These are phyloP conservation scores for Tipula unca DNA, from an alignment of 2,888 invertebrate species.

Conservation along the genomic window DNA sequence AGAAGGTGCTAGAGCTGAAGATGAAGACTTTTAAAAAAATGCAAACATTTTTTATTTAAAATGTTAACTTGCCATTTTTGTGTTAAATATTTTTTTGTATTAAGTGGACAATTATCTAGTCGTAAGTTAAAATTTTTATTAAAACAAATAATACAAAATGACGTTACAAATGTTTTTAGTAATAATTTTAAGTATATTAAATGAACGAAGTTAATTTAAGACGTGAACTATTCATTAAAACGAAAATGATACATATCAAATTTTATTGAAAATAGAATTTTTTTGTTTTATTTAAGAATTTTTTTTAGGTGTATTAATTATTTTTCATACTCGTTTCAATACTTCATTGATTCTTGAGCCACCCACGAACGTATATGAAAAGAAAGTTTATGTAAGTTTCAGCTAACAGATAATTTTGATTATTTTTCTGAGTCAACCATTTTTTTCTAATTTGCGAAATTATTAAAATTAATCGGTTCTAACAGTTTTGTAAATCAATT, in stretches of 20 bases:
- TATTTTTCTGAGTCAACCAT: no score
- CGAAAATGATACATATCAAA: neutral
- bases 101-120: neutral
- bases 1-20: slow-evolving; percentile 1
- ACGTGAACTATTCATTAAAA: neutral
- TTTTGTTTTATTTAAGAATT: neutral
- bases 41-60: neutral
- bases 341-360: no score
- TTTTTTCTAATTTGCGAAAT: no score
- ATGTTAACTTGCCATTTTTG: neutral
- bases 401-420: no score
- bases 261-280: neutral
- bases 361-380: no score
- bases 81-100: neutral
- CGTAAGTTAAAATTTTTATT: neutral
- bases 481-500: no score
- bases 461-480: no score
- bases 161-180: neutral
- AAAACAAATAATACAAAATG: neutral
- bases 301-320: no score
- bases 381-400: no score
- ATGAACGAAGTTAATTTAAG: neutral
- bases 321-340: no score
- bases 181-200: neutral
- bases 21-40: neutral